Base-by-base conservation (phyloP, 2,888 invertebrate species). In the Campoletis raptor region DNA sequence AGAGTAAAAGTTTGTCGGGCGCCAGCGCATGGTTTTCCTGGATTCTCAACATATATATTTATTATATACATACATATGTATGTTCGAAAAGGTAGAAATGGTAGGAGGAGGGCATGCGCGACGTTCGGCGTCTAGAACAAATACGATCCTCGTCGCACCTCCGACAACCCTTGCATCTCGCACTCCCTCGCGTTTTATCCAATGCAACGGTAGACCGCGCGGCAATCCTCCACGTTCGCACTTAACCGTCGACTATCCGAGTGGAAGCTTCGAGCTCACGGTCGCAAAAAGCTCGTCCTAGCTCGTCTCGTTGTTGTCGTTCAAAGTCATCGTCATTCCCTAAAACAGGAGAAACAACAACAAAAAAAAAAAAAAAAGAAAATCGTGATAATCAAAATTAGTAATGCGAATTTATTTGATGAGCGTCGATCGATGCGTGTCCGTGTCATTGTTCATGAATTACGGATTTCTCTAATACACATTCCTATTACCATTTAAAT, bases 191-290 rank as follows among this genome's bases (percentile, higher is more conserved):
- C 88, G 82, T 87, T 87, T 87, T 85, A 82, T 70, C 85, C 76
- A 80, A 83, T 69, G 85, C 82, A 74, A 80, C 81, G 70, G 54
- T 81, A 78, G 72, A 87, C 86, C 84, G 83, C 85, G 88, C 76
- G 81, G 88, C 82, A 79, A 84, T 88, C 87, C 88, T 86, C 80
- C 89, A 88, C 88, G 89, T 85, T 91, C 90, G 92, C 93, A 93
- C 92, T 93, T 91, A 92, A 92, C 91, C 92, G 92, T 88, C 91
- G 92, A 90, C 92, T 91, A 90, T 91, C 92, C 90, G 89, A 90
- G 90, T 91, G 91, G 90, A 89, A 90, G 90, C 90, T 91, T 90
- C 90, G 90, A 86, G 88, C 85, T 88, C 86, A 86, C 85, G 83
- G 85, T 84, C 76, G 79, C 30, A 52, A 48, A 82, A 82, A 81